A percentile compares a stretch with the other conserved stretches of the same genome.
phyloP scores from a whole-genome alignment of 1,140 invertebrate species.

The Holcopasites calliopsidis region DNA sequence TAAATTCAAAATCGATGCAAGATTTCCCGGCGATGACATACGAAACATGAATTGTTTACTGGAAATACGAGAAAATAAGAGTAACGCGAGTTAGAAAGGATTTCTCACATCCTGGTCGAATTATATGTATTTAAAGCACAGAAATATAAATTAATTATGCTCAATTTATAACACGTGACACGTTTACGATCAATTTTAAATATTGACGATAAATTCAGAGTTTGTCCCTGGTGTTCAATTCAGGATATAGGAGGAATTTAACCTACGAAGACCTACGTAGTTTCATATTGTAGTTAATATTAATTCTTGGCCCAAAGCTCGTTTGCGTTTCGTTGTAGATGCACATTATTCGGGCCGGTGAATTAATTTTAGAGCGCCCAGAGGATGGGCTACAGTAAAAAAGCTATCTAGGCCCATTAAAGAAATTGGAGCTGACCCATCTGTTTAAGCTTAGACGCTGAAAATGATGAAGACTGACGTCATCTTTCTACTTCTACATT shows the following conservation, averaged over 20 bases:
- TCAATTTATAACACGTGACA: too few relatives aligned
- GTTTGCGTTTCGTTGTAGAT: neutral
- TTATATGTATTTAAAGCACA: too few relatives aligned
- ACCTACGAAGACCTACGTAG: neutral
- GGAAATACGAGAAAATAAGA: too few relatives aligned
- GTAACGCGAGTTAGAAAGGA: too few relatives aligned
- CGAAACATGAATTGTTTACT: neutral
- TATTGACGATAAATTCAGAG: neutral
- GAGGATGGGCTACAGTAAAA: neutral
- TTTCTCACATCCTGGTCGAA: too few relatives aligned
- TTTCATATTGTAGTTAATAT: neutral
- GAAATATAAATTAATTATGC: too few relatives aligned
- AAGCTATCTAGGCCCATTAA: neutral
- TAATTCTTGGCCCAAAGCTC: neutral
- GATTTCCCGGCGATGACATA: too few relatives aligned
- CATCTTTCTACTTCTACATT: neutral
- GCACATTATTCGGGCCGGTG: too few relatives aligned
- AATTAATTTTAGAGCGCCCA: neutral
- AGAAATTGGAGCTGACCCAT: neutral
- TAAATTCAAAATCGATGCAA: neutral
- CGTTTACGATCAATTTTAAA: too few relatives aligned
- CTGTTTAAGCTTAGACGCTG: neutral
- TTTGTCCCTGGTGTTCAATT: neutral
- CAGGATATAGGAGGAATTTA: neutral
- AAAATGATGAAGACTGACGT: neutral